A percentile compares a stretch with the other conserved stretches of the same genome.
These are phyloP conservation scores for Hylyphantes graminicola DNA, from an alignment of 1,140 invertebrate genomes.

Conservation along the genomic window DNA sequence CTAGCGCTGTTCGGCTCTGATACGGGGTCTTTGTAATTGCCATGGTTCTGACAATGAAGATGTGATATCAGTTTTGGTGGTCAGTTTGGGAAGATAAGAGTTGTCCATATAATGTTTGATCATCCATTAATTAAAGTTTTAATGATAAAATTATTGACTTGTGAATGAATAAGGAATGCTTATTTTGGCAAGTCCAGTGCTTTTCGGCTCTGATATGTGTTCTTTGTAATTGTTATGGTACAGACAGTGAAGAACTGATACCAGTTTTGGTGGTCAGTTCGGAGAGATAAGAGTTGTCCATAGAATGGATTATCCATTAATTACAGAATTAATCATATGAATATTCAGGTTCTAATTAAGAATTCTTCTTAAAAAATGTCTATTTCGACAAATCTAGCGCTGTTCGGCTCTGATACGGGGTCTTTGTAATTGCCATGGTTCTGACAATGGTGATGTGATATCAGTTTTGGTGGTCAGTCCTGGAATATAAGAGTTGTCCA, in stretches of 20 bases:
- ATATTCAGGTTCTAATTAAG: no score
- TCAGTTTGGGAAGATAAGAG: slow-evolving; percentile 21
- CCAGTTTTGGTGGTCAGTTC: no score
- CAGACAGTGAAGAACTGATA: no score
- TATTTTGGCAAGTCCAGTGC: slow-evolving; percentile 26
- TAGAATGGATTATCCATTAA: no score
- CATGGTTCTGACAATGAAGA: background rate
- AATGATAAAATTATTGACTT: no score
- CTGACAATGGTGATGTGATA: background rate
- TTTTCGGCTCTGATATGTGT: no score
- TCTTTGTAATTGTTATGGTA: no score
- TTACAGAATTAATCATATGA: no score
- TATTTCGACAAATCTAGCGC: slow-evolving; percentile 23
- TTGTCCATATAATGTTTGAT: no score
- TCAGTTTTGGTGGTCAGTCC: slow-evolving; percentile 39
- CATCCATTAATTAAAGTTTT: no score
- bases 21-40: slow-evolving; percentile 3
- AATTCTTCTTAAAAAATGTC: slow-evolving; percentile 20
- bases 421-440: background rate
- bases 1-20: background rate
- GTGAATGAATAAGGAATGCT: background rate
- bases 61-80: slow-evolving; percentile 2
- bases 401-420: slow-evolving; percentile 1
- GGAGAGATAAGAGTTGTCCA: no score
- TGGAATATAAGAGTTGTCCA: background rate